Base-by-base conservation (phyloP, 2,797 vertebrate genomes). In the Melanotaenia boesemani region DNA sequence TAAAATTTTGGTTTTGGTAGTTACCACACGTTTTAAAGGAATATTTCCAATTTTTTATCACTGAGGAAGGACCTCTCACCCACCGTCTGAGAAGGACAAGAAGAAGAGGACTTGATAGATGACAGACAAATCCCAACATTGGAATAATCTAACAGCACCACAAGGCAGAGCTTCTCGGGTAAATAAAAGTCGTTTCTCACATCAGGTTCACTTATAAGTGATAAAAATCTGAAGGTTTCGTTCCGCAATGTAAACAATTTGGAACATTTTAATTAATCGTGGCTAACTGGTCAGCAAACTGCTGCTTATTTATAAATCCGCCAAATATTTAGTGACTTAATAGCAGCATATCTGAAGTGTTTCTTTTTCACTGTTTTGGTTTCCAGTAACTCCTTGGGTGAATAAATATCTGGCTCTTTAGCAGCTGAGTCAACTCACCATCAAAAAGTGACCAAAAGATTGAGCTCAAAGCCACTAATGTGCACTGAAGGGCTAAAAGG, bases 1-100 rank as follows among this genome's bases (percentile, higher is more conserved):
- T 70, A 46, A 76, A 58, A 55, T 75, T 72, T 59, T 60, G 28
- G 61, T 71, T 87, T 75, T 81, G 88, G 79, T 78, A 90, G 84
- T 84, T 76, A 26, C 37, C 57, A 30, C 61, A n/a, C 63, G 44
- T 37, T 52, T 64, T 5, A 46, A 28, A 3, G 3, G 22, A 54
- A 50, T 8, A 67, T 44, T 57, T 65, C 60, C 13, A 39, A 54
- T 48, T 32, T 74, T 55, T 8, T 39, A 41, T 50, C 6, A 2
- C 9, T 6, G 44, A 41, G 22, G 39, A 12, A 56, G 22, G 28
- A 63, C 69, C 56, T 71, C 50, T 60, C 5, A 55, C 74, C 57
- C 73, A n/a, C 62, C 26, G 22, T 1, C 54, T 34, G 46, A 48
- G 2, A 18, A 6, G 20, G 8, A 15, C 39, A 0, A 58, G 26